These are phyloP conservation scores for Ophioninae sp. DNA, from an alignment of 2,888 invertebrate genomes.

Conservation along the genomic window DNA sequence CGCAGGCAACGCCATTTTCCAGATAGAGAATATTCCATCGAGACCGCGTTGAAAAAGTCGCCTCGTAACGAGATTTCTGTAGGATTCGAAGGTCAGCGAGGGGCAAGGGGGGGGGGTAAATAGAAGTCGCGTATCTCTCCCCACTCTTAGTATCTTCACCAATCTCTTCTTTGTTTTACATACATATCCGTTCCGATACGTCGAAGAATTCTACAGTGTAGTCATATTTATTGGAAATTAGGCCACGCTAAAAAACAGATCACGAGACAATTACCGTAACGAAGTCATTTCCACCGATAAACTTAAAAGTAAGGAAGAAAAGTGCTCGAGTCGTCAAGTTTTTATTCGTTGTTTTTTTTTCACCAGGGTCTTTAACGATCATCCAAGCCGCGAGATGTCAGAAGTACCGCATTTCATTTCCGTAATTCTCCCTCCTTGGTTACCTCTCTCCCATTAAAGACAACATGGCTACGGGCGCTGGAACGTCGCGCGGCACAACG, in stretches of 20 bases:
- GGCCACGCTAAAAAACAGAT: background rate
- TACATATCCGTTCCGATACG: background rate
- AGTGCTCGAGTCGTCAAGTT: background rate
- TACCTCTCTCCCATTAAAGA: constrained; percentile 13
- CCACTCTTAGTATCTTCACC: background rate
- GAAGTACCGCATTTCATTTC: background rate
- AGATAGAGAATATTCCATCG: background rate
- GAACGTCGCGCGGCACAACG: constrained; percentile 22
- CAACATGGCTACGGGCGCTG: constrained; percentile 45
- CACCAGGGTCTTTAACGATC: background rate
- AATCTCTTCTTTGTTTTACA: constrained; percentile 4
- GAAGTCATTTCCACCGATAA: background rate
- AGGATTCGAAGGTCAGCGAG: background rate
- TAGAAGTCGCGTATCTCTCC: constrained; percentile 2
- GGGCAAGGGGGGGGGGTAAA: background rate
- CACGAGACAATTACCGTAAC: constrained; percentile 6
- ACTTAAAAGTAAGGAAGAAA: constrained; percentile 24
- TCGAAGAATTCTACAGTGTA: background rate
- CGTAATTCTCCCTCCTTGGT: constrained; percentile 18
- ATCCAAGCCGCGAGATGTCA: background rate
- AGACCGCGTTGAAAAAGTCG: constrained; percentile 2
- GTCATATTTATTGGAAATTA: constrained; percentile 9
- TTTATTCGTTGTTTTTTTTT: background rate
- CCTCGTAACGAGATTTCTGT: background rate
- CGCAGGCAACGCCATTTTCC: constrained; percentile 3